These are phyloP conservation scores for Apodemia mormo DNA, from an alignment of 2,888 invertebrate species.

Conservation along the genomic window DNA sequence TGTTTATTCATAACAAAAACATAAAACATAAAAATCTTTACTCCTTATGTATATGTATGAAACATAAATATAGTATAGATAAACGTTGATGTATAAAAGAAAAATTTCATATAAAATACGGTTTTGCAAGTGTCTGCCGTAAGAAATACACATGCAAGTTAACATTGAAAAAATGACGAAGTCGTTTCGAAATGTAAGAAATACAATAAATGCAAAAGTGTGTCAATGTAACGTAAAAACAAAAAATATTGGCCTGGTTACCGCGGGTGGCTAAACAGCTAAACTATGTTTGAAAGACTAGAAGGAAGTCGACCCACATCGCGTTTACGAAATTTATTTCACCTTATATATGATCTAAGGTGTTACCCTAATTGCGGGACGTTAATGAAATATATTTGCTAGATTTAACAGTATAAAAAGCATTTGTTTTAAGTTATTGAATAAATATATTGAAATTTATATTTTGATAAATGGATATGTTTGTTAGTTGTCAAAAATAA, in stretches of 20 bases:
- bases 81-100: not conserved
- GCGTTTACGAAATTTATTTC: slow-evolving; percentile 53
- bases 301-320: slow-evolving; percentile 60
- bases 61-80: too few relatives aligned
- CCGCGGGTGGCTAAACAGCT: slow-evolving; percentile 44
- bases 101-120: not conserved
- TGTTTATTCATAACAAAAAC: too few relatives aligned
- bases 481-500: too few relatives aligned
- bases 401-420: not conserved
- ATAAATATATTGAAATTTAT: too few relatives aligned
- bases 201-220: slow-evolving; percentile 34
- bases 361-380: not conserved
- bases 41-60: too few relatives aligned
- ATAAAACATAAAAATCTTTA: too few relatives aligned
- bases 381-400: not conserved
- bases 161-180: slow-evolving; percentile 10
- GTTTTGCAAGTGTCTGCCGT: slow-evolving; percentile 7
- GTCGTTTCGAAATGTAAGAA: slow-evolving; percentile 20
- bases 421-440: not conserved
- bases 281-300: slow-evolving; percentile 61
- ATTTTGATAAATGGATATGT: too few relatives aligned
- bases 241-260: slow-evolving; percentile 51
- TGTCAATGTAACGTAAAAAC: slow-evolving; percentile 61
- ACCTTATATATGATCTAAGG: slow-evolving; percentile 13
- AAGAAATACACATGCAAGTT: not conserved